Conservation (phyloP, 2,888 invertebrate genomes). For the Junonia oenone region DNA sequence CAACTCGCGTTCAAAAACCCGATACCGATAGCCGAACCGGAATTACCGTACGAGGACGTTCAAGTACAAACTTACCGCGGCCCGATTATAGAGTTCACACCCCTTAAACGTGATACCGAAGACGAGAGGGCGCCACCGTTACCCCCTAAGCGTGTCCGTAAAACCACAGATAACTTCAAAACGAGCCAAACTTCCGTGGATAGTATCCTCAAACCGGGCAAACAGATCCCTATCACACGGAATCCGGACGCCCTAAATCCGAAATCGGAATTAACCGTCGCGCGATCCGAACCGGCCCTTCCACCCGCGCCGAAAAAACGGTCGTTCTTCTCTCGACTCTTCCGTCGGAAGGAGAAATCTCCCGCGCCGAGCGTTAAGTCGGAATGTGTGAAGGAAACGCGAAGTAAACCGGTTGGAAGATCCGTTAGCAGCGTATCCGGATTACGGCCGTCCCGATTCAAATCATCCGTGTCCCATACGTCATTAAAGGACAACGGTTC, state of each 20-base stretch:
- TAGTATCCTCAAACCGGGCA: slow-evolving; percentile 59
- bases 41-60: slow-evolving; percentile 80
- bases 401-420: slow-evolving; percentile 73
- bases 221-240: slow-evolving; percentile 51
- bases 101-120: slow-evolving; percentile 76
- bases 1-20: slow-evolving; percentile 93
- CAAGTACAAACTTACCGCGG: slow-evolving; percentile 67
- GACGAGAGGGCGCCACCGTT: slow-evolving; percentile 86
- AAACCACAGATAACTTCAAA: slow-evolving; percentile 63
- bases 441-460: slow-evolving; percentile 72
- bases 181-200: slow-evolving; percentile 67
- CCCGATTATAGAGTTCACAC: slow-evolving; percentile 74
- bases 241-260: slow-evolving; percentile 37
- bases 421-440: slow-evolving; percentile 82
- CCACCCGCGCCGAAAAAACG: slow-evolving; percentile 67
- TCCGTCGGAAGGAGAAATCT: slow-evolving; percentile 65
- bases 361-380: slow-evolving; percentile 66
- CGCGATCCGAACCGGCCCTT: slow-evolving; percentile 62
- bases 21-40: slow-evolving; percentile 77
- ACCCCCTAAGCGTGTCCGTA: slow-evolving; percentile 88
- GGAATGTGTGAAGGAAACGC: slow-evolving; percentile 49
- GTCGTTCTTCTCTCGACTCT: slow-evolving; percentile 69
- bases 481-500: slow-evolving; percentile 67
- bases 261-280: slow-evolving; percentile 44
- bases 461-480: slow-evolving; percentile 60